Evolutionary conservation across 2,888 invertebrate species (phyloP).

Genomic region (Chrysolina oricalcia): DNA sequence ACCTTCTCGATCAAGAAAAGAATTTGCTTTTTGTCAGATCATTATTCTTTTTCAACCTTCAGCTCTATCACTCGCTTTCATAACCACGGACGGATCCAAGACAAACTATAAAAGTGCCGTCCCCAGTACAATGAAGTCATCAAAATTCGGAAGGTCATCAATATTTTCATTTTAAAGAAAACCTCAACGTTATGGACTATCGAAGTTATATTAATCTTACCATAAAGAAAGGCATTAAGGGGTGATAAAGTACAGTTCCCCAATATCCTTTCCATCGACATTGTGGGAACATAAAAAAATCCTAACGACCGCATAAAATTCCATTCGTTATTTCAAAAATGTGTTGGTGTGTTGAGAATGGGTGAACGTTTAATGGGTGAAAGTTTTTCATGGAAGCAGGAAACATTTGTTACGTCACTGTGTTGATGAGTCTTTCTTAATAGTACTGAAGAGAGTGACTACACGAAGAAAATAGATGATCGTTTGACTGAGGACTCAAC

Average conservation of each 20-base stretch:
- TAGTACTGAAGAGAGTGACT: too few relatives aligned
- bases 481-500: too few relatives aligned
- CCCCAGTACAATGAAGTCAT: constrained; percentile 41
- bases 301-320: constrained; percentile 42
- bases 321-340: constrained; percentile 34
- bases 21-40: neutral
- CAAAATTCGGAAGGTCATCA: constrained; percentile 38
- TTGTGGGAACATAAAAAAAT: constrained; percentile 43
- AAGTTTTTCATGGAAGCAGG: constrained; percentile 17
- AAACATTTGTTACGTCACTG: constrained; percentile 1
- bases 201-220: constrained; percentile 46
- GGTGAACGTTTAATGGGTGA: constrained; percentile 3
- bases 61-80: neutral
- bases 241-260: constrained; percentile 43
- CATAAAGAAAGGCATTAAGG: constrained; percentile 45
- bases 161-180: constrained; percentile 47
- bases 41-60: neutral
- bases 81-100: neutral
- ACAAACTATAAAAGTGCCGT: constrained; percentile 29
- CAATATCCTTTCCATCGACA: constrained; percentile 45
- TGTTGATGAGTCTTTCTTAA: neutral
- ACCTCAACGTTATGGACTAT: constrained; percentile 41
- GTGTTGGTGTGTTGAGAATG: constrained; percentile 2
- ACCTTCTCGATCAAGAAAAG: too few relatives aligned
- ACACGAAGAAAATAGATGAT: too few relatives aligned